Conservation (phyloP, 1,140 invertebrate species). For the Caenorhabditis inopinata region DNA sequence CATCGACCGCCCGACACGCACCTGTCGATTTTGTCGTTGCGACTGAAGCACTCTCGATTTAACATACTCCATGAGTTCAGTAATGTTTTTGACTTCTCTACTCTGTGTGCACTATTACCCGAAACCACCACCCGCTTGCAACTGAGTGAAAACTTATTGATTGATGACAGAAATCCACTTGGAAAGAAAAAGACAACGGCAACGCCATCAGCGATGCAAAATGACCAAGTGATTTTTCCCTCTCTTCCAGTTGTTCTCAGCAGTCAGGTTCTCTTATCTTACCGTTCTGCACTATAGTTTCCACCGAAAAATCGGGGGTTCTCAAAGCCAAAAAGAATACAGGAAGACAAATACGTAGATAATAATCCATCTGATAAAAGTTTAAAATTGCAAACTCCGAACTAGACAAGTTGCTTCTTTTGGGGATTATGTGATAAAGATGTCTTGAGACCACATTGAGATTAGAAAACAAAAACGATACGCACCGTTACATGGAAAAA, state of each 20-base stretch:
- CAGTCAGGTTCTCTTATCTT: conserved; percentile 4
- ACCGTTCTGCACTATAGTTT: not conserved
- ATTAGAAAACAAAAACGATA: not conserved
- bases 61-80: not conserved
- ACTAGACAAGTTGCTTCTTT: too few species aligned
- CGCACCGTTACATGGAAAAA: not conserved
- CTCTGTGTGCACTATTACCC: conserved; percentile 12
- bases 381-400: too few species aligned
- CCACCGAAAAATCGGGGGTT: too few species aligned
- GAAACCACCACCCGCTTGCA: not conserved
- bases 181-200: not conserved
- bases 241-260: not conserved
- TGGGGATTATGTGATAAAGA: too few species aligned
- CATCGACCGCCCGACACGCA: not conserved
- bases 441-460: not conserved
- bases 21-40: conserved; percentile 12
- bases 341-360: too few species aligned
- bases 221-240: too few species aligned
- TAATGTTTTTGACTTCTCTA: conserved; percentile 2
- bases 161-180: conserved; percentile 3
- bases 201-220: not conserved
- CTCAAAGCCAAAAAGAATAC: too few species aligned
- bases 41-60: conserved; percentile 24
- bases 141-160: not conserved
- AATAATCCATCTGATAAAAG: too few species aligned